A percentile compares a stretch with the other conserved stretches of the same genome.
Evolutionary conservation across 2,888 invertebrate species (phyloP).

Genomic region (Trichacis sp.): DNA sequence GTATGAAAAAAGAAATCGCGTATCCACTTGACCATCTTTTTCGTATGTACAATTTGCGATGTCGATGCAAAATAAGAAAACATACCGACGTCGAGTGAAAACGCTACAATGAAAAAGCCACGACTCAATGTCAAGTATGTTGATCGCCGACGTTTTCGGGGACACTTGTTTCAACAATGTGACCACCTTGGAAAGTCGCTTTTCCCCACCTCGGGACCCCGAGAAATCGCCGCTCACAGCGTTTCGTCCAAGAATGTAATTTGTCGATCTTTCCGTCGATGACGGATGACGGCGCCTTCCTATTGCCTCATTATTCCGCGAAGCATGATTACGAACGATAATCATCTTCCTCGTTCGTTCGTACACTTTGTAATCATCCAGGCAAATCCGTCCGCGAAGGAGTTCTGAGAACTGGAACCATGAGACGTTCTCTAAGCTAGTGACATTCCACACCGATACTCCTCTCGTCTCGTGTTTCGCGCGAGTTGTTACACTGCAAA

Average conservation of each 20-base stretch:
- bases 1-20: no score
- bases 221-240: neutral
- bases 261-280: slow-evolving; percentile 23
- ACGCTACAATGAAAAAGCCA: no score
- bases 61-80: no score
- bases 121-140: no score
- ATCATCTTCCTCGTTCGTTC: slow-evolving; percentile 54
- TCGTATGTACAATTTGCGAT: no score
- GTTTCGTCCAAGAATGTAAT: neutral
- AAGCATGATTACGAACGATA: slow-evolving; percentile 54
- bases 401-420: slow-evolving; percentile 71
- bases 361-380: slow-evolving; percentile 60
- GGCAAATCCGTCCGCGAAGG: slow-evolving; percentile 72
- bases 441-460: slow-evolving; percentile 63
- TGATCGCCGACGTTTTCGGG: no score
- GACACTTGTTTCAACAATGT: no score
- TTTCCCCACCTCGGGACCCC: neutral
- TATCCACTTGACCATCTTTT: no score
- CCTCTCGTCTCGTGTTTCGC: slow-evolving; percentile 62
- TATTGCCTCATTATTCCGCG: slow-evolving; percentile 52
- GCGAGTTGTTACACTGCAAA: no score
- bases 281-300: slow-evolving; percentile 40
- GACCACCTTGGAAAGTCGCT: neutral
- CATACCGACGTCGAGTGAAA: no score
- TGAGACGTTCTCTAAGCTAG: slow-evolving; percentile 58